phyloP scores from a whole-genome alignment of 2,113 vertebrate genomes.

The Parotia lawesii region DNA sequence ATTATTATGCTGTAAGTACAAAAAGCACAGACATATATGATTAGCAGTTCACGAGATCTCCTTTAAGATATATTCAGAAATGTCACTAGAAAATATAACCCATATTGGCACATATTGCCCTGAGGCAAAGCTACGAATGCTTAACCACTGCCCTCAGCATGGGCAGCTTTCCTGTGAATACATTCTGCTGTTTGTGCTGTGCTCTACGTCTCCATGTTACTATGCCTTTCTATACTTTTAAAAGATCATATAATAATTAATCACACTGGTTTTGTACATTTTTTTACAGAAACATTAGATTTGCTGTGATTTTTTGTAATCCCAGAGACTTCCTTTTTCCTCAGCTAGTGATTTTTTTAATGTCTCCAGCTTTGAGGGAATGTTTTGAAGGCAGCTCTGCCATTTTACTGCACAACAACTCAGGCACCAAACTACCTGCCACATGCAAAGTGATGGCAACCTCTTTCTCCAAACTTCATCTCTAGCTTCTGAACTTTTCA shows the following conservation, averaged over 20 bases:
- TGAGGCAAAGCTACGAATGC: neutral
- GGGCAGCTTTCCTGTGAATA: neutral
- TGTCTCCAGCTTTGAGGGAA: neutral
- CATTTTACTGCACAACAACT: neutral
- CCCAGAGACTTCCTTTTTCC: neutral
- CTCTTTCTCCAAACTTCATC: neutral
- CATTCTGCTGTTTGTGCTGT: neutral
- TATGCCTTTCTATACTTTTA: neutral
- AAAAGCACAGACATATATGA: neutral
- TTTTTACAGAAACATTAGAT: neutral
- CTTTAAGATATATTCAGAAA: neutral
- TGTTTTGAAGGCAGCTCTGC: neutral
- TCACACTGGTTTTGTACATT: neutral
- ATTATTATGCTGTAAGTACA: neutral
- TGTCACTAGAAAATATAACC: neutral
- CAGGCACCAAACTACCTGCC: neutral
- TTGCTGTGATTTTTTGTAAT: neutral
- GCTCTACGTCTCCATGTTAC: neutral
- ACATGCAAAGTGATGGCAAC: neutral
- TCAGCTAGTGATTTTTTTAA: neutral
- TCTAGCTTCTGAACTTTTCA: constrained; percentile 4
- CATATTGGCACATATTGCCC: neutral
- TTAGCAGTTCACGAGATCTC: neutral
- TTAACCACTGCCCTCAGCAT: neutral
- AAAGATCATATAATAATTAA: neutral